These are phyloP conservation scores for Micromesistius poutassou DNA, from an alignment of 2,797 vertebrate species.

Conservation along the genomic window DNA sequence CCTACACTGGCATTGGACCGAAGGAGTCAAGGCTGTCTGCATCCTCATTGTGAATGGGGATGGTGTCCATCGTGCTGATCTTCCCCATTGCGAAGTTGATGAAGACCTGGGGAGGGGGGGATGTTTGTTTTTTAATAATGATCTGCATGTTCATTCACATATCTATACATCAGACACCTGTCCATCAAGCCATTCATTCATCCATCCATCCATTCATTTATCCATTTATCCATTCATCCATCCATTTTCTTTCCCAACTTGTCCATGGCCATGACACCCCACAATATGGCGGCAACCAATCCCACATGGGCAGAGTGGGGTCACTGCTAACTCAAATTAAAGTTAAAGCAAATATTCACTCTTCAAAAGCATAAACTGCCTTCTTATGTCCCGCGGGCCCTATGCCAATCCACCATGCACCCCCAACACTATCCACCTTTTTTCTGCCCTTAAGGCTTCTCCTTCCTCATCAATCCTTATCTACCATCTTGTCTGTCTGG, in stretches of 20 bases:
- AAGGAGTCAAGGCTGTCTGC: conserved; percentile 42
- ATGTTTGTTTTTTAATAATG: conserved; percentile 30
- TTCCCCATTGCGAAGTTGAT: conserved; percentile 94
- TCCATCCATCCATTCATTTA: not conserved
- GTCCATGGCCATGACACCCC: not conserved
- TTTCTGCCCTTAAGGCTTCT: not conserved
- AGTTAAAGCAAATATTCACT: not conserved
- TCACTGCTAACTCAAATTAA: not conserved
- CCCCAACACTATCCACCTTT: not conserved
- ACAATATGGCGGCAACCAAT: not conserved
- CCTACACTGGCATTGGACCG: conserved; percentile 39
- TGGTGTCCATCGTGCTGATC: conserved; percentile 43
- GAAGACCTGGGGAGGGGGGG: conserved; percentile 79
- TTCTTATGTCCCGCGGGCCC: not conserved
- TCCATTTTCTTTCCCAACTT: not conserved
- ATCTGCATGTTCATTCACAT: conserved; percentile 13
- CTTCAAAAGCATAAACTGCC: not conserved
- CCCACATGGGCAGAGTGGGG: not conserved
- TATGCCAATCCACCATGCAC: not conserved
- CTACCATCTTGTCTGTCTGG: conserved; percentile 5
- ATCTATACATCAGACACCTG: too few relatives aligned
- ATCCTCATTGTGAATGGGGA: conserved; percentile 38
- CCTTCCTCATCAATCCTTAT: conserved; percentile 2
- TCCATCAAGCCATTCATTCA: not conserved
- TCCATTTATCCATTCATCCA: not conserved